These are phyloP conservation scores for Phymatocera aterrima DNA, from an alignment of 2,888 invertebrate species.

Conservation along the genomic window DNA sequence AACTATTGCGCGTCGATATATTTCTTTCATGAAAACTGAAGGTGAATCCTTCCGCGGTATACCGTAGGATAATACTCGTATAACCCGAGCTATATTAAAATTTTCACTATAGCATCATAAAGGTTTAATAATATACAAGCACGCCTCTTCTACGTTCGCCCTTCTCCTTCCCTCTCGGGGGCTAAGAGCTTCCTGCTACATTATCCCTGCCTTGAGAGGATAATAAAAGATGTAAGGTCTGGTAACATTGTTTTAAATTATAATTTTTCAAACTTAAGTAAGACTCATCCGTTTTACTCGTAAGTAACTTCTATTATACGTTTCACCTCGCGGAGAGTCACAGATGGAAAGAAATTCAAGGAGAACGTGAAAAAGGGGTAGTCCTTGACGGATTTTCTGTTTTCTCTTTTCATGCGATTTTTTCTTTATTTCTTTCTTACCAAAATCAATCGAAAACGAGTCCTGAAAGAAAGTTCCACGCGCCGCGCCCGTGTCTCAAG, in stretches of 20 bases:
- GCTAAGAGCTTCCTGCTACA: constrained; percentile 48
- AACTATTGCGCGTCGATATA: constrained; percentile 23
- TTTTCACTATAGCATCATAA: constrained; percentile 30
- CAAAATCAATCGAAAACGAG: constrained; percentile 33
- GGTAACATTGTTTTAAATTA: constrained; percentile 48
- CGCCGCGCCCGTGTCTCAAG: not conserved
- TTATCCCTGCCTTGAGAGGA: constrained; percentile 44
- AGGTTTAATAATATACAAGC: constrained; percentile 47
- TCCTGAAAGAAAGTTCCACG: constrained; percentile 2
- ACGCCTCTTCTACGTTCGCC: constrained; percentile 31
- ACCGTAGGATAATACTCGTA: not conserved
- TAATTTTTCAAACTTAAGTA: constrained; percentile 43
- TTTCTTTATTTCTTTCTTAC: not conserved
- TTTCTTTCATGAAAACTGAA: constrained; percentile 16
- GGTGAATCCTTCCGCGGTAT: constrained; percentile 7
- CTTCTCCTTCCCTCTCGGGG: constrained; percentile 12
- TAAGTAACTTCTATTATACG: constrained; percentile 11
- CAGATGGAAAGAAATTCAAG: not conserved
- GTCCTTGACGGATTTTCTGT: not conserved
- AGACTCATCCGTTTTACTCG: constrained; percentile 19
- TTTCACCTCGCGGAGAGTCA: not conserved
- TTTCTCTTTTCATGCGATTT: no score
- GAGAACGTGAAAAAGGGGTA: not conserved
- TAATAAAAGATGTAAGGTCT: constrained; percentile 44
- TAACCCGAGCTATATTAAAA: constrained; percentile 41